Evolutionary conservation across 92 coral and sea anemone genomes (phyloP).

Genomic region (Epizoanthus scotinus): DNA sequence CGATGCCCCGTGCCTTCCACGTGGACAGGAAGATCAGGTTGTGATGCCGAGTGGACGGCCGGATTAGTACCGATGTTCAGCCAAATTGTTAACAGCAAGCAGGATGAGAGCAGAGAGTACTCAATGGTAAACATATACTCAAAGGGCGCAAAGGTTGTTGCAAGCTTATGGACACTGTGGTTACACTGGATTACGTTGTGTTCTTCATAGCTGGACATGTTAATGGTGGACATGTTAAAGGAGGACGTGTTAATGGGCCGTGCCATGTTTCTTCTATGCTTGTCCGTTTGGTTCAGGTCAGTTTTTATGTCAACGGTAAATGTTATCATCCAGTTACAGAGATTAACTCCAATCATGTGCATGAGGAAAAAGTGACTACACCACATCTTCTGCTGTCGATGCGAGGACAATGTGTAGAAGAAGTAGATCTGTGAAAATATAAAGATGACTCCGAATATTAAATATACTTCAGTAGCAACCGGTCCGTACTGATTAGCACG

Average conservation of each 20-base stretch:
- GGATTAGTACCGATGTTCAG: not conserved
- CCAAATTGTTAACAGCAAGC: constrained; percentile 41
- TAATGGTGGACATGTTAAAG: too few relatives aligned
- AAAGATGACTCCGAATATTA: constrained; percentile 11
- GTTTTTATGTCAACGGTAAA: not conserved
- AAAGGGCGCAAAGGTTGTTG: constrained; percentile 20
- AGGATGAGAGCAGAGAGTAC: constrained; percentile 40
- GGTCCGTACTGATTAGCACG: too few relatives aligned
- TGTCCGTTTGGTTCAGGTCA: too few relatives aligned
- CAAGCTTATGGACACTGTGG: too few relatives aligned
- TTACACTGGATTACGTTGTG: too few relatives aligned
- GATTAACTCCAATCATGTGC: constrained; percentile 44
- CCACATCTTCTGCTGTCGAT: not conserved
- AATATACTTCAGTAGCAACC: too few relatives aligned
- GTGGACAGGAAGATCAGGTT: too few relatives aligned
- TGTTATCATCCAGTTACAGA: constrained; percentile 39
- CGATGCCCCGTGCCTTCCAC: too few relatives aligned
- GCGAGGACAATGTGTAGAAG: constrained; percentile 32
- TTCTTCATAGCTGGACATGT: too few relatives aligned
- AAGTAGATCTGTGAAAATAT: constrained; percentile 37
- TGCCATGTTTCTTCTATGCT: too few relatives aligned
- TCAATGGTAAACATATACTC: constrained; percentile 45
- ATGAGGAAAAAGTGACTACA: constrained; percentile 22
- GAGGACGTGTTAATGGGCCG: too few relatives aligned
- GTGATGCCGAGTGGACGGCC: too few relatives aligned